Conservation (phyloP, 2,888 invertebrate species). For the Dioctria linearis region DNA sequence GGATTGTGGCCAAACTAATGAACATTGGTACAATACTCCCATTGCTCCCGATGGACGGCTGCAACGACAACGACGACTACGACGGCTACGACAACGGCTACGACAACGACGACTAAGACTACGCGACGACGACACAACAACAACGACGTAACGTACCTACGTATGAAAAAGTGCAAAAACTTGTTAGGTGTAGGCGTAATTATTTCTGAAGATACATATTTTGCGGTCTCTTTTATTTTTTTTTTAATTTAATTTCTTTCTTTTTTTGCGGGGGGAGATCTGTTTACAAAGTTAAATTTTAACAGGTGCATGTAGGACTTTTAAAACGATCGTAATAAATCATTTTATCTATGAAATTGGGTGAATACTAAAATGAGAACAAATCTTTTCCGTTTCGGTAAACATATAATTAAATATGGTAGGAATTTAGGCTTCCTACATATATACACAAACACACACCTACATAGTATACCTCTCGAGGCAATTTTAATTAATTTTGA, state of each 20-base stretch:
- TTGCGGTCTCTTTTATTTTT: background rate
- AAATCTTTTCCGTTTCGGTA: no score
- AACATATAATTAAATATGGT: no score
- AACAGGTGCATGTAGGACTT: constrained; percentile 29
- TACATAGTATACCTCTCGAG: no score
- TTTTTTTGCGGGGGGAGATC: background rate
- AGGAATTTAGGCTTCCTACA: no score
- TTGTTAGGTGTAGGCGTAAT: constrained; percentile 51
- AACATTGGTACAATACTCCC: constrained; percentile 31
- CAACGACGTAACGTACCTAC: no score
- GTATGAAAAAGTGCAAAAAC: constrained; percentile 47
- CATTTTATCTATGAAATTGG: constrained; percentile 19
- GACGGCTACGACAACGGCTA: no score
- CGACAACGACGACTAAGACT: no score
- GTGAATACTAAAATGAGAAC: background rate
- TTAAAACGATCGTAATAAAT: background rate
- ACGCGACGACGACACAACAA: no score
- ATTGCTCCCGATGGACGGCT: constrained; percentile 28
- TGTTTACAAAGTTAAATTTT: background rate
- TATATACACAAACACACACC: no score
- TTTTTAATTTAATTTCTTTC: background rate
- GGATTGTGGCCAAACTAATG: constrained; percentile 42
- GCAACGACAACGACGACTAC: background rate
- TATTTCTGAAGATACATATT: constrained; percentile 45
- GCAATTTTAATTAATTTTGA: no score